Evolutionary conservation across 2,797 vertebrate species (phyloP).

Genomic region (Delichon dasypus): DNA sequence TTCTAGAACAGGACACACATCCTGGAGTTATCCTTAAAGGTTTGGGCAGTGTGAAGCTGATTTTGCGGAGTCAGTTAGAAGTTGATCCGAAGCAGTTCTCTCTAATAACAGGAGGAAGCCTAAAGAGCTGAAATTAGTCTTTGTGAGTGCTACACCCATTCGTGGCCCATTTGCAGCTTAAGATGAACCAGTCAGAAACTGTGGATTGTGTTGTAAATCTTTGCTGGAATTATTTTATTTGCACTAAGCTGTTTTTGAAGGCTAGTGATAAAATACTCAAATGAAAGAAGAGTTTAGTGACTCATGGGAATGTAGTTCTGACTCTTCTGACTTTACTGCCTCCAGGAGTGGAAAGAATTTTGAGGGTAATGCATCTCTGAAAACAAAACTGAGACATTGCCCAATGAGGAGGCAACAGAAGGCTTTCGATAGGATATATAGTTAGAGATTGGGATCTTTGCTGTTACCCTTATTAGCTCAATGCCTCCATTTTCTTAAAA

Average conservation of each 20-base stretch:
- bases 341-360: neutral
- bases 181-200: neutral
- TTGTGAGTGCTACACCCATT: neutral
- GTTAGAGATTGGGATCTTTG: neutral
- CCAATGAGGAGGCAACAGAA: neutral
- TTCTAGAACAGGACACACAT: neutral
- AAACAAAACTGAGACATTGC: neutral
- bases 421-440: neutral
- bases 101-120: neutral
- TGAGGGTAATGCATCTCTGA: neutral
- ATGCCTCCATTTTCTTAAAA: neutral
- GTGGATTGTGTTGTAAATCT: neutral
- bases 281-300: slow-evolving; percentile 23
- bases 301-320: neutral
- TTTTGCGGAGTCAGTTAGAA: neutral
- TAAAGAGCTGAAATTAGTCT: neutral
- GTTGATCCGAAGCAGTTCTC: neutral
- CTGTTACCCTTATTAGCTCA: neutral
- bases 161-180: neutral
- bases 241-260: neutral
- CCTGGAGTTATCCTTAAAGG: neutral
- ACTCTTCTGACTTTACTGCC: neutral
- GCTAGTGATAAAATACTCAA: neutral
- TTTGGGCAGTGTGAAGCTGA: neutral
- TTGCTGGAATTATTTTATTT: neutral